Conservation (phyloP, 2,113 vertebrate species). For the Propithecus coquereli region DNA sequence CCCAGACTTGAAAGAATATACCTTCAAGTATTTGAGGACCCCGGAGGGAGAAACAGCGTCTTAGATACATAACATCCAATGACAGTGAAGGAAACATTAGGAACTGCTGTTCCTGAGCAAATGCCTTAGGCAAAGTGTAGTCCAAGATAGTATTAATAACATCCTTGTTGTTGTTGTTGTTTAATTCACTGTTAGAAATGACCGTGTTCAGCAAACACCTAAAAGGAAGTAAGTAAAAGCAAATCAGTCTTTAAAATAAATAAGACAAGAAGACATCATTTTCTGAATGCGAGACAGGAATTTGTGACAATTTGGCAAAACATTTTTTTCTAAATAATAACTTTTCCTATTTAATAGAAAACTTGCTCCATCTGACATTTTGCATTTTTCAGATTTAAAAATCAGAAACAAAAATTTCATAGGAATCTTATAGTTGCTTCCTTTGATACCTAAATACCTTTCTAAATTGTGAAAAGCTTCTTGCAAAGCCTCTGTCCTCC, state of each 20-base stretch:
- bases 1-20: not conserved
- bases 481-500: not conserved
- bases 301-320: not conserved
- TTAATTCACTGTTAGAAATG: not conserved
- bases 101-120: not conserved
- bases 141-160: not conserved
- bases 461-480: not conserved
- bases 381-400: not conserved
- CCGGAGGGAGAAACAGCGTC: not conserved
- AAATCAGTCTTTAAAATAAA: slow-evolving; percentile 1
- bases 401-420: not conserved
- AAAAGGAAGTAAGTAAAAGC: not conserved
- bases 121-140: not conserved
- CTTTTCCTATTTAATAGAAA: not conserved
- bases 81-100: not conserved
- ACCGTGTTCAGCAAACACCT: not conserved
- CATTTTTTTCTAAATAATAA: not conserved
- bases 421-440: not conserved
- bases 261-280: not conserved
- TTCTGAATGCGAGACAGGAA: not conserved
- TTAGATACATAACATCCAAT: not conserved
- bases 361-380: not conserved
- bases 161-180: not conserved
- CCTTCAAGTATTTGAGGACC: not conserved
- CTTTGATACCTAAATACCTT: not conserved